phyloP scores from a whole-genome alignment of 2,113 vertebrate genomes.

The Cyprinodon brontotheroides region DNA sequence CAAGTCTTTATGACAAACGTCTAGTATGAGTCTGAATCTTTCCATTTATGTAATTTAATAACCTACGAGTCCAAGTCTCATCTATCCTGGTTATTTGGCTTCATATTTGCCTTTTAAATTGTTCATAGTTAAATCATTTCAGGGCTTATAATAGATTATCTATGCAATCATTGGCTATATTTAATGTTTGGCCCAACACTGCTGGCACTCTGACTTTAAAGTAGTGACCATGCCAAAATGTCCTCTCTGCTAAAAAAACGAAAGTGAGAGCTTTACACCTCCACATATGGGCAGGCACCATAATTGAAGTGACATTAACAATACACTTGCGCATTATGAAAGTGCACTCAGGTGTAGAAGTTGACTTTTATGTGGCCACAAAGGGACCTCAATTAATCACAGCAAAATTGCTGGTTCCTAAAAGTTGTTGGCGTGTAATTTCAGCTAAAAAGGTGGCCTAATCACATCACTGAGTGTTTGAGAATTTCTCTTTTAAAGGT shows the following conservation, averaged over 20 bases:
- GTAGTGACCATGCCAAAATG: conserved; percentile 39
- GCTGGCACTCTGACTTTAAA: conserved; percentile 43
- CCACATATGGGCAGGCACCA: conserved; percentile 46
- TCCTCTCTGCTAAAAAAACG: conserved; percentile 22
- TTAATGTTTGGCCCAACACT: conserved; percentile 41
- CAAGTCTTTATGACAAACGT: neutral
- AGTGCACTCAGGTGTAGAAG: conserved; percentile 44
- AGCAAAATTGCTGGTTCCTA: conserved; percentile 56
- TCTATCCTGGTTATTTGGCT: neutral
- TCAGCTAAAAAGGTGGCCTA: conserved; percentile 49
- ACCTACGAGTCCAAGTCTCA: neutral
- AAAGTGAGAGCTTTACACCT: conserved; percentile 33
- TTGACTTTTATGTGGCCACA: conserved; percentile 56
- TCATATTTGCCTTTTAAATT: neutral
- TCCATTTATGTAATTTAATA: neutral
- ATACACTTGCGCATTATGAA: conserved; percentile 57
- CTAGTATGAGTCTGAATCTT: neutral
- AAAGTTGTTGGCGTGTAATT: conserved; percentile 64
- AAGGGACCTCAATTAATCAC: conserved; percentile 62
- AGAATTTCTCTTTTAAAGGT: conserved; percentile 12
- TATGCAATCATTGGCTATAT: conserved; percentile 26
- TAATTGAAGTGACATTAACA: conserved; percentile 68
- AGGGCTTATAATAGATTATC: conserved; percentile 41
- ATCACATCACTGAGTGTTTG: conserved; percentile 48
- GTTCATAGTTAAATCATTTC: neutral